A percentile compares a stretch with the other conserved stretches of the same genome.
phyloP scores from a whole-genome alignment of 2,888 invertebrate genomes.

The Seira sanloemensis region DNA sequence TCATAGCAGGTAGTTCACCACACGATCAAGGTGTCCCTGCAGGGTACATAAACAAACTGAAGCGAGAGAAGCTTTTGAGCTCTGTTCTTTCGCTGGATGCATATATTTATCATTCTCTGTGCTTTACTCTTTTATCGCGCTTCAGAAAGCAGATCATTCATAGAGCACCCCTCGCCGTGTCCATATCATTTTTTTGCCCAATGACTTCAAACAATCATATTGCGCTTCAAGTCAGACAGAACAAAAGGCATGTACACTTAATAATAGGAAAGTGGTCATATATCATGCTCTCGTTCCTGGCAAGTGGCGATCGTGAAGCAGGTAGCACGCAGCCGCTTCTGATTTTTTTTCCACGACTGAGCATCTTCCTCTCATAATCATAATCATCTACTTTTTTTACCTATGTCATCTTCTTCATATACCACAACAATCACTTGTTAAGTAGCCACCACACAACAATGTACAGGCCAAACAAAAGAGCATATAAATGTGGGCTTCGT shows the following conservation, averaged over 20 bases:
- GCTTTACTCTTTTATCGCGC: constrained; percentile 29
- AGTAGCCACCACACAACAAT: background rate
- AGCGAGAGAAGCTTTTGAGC: background rate
- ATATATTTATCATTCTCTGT: constrained; percentile 14
- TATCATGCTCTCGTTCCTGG: constrained; percentile 20
- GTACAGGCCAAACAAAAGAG: background rate
- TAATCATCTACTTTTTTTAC: background rate
- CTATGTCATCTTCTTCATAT: constrained; percentile 23
- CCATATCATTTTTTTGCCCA: background rate
- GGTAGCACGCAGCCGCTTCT: constrained; percentile 27
- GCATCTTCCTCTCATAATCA: constrained; percentile 7
- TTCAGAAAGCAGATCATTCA: constrained; percentile 37
- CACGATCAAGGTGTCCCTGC: constrained; percentile 56
- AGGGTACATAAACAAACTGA: constrained; percentile 25
- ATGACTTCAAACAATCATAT: constrained; percentile 36
- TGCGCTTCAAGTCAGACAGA: background rate
- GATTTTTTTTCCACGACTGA: background rate
- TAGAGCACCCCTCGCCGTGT: constrained; percentile 52
- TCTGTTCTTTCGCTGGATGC: constrained; percentile 2
- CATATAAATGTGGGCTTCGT: constrained; percentile 5
- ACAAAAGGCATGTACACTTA: background rate
- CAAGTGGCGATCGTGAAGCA: background rate
- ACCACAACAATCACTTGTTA: background rate
- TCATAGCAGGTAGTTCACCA: constrained; percentile 59
- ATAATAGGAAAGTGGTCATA: constrained; percentile 28